These are phyloP conservation scores for Girardia tigrina DNA, from an alignment of 2,888 invertebrate species.

Conservation along the genomic window DNA sequence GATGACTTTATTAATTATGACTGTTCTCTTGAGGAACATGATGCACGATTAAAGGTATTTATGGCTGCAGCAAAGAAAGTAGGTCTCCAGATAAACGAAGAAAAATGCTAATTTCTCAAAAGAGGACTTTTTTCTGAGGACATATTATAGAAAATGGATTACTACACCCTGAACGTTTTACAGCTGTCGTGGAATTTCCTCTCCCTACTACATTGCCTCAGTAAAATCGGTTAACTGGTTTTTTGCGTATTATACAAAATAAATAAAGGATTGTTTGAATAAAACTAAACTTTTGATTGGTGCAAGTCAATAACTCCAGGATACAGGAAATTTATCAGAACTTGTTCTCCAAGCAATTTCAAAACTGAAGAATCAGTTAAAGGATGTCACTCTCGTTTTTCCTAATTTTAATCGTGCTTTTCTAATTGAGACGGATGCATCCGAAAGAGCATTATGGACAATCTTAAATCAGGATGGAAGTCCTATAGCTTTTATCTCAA, in stretches of 20 bases:
- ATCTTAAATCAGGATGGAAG: not conserved
- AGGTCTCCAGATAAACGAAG: slow-evolving; percentile 14
- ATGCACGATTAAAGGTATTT: slow-evolving; percentile 14
- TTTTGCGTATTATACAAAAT: slow-evolving; percentile 30
- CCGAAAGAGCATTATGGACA: not conserved
- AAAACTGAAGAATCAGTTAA: too few relatives aligned
- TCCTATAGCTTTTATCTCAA: slow-evolving; percentile 19
- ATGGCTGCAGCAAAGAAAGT: slow-evolving; percentile 23
- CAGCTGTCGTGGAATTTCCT: slow-evolving; percentile 20
- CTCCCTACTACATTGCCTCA: not conserved
- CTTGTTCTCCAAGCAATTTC: too few relatives aligned
- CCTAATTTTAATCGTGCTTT: too few relatives aligned
- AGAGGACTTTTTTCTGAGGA: not conserved
- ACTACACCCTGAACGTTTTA: slow-evolving; percentile 16
- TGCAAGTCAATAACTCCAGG: too few relatives aligned
- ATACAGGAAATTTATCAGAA: too few relatives aligned
- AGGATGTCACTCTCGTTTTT: too few relatives aligned
- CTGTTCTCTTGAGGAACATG: slow-evolving; percentile 20
- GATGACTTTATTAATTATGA: slow-evolving; percentile 27
- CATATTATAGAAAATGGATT: not conserved
- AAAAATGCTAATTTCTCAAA: not conserved
- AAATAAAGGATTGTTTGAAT: slow-evolving; percentile 8
- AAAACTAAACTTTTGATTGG: too few relatives aligned
- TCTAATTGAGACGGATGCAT: slow-evolving; percentile 6
- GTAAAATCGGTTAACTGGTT: slow-evolving; percentile 15